Percentiles rank a stretch among this genome's conserved stretches.
phyloP scores from a whole-genome alignment of 2,888 invertebrate species.

The Kryphioiulus occultus region DNA sequence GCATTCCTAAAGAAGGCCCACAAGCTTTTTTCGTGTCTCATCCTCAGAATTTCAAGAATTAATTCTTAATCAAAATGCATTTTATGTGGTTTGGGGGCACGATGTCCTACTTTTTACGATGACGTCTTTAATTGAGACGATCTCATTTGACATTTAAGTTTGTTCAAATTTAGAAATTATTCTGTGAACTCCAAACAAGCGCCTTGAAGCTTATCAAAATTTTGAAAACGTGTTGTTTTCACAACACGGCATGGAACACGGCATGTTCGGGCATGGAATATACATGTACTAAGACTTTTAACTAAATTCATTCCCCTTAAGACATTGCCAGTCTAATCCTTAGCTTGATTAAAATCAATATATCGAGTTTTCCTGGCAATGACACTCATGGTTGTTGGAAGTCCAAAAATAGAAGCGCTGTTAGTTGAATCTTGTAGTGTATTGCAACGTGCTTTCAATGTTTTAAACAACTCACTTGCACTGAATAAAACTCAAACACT shows the following conservation, averaged over 20 bases:
- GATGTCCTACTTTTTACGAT: not conserved
- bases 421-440: not conserved
- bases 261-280: no score
- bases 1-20: not conserved
- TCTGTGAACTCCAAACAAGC: no score
- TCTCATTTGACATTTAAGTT: not conserved
- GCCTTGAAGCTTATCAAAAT: no score
- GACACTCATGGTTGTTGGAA: not conserved
- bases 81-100: not conserved
- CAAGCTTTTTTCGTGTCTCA: not conserved
- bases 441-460: not conserved
- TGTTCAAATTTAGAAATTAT: no score
- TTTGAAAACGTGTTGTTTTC: no score
- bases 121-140: not conserved
- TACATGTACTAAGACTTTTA: no score
- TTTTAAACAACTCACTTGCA: not conserved
- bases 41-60: not conserved
- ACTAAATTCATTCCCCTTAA: no score
- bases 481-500: no score
- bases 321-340: not conserved
- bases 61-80: slow-evolving; percentile 17
- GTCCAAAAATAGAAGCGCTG: not conserved
- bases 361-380: not conserved
- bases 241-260: no score
- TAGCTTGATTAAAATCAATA: not conserved